Conservation (phyloP, 2,888 invertebrate genomes). For the Clusia tigrina region DNA sequence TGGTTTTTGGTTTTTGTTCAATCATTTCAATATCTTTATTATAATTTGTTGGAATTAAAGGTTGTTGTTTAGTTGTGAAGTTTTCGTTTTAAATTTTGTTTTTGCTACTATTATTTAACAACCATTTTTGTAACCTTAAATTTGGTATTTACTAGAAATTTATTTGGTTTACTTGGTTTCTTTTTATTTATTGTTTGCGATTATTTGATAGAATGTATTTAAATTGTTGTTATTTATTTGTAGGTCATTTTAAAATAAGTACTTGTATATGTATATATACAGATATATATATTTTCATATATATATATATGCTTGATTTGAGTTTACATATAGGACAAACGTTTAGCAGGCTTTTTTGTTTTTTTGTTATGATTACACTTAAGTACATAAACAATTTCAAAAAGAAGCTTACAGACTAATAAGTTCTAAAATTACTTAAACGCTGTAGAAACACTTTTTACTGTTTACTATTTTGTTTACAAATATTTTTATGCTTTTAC, state of each 20-base stretch:
- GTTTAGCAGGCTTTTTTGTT: conserved; percentile 18
- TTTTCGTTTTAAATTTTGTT: conserved; percentile 13
- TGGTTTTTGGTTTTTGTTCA: conserved; percentile 12
- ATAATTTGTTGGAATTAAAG: no score
- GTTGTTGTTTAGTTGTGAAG: neutral
- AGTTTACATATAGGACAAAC: conserved; percentile 19
- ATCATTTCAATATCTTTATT: no score
- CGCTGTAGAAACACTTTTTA: neutral
- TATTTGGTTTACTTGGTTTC: neutral
- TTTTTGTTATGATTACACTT: conserved; percentile 11
- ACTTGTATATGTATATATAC: no score
- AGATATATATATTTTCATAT: no score
- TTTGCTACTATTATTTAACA: conserved; percentile 20
- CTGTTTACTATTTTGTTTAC: neutral
- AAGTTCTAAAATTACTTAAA: neutral
- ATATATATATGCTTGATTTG: no score
- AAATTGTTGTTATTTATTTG: no score
- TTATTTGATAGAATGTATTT: no score
- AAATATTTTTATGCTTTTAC: conserved; percentile 24
- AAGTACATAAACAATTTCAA: conserved; percentile 12
- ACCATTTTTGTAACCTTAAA: no score
- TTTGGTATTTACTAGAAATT: no score
- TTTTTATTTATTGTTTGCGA: neutral
- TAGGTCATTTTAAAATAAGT: no score
- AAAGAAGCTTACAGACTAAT: conserved; percentile 17